Base-by-base conservation (phyloP, 2,113 vertebrate genomes). In the Thalassoma bifasciatum region DNA sequence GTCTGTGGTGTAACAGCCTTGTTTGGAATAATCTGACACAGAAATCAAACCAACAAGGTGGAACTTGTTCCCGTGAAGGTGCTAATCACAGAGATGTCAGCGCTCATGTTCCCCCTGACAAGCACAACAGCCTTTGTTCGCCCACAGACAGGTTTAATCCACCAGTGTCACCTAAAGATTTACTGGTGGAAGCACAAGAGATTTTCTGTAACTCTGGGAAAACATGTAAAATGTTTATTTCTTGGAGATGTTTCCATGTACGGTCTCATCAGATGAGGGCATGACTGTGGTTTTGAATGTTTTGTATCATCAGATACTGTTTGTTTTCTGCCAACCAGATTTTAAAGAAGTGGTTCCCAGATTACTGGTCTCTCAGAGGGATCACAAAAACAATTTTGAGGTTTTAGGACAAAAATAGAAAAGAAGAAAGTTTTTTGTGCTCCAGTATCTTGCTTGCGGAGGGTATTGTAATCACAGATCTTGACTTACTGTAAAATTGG, bases 31-130 rank as follows among this genome's bases (percentile, higher is more conserved):
- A 76, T 69, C 46, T 36, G 23, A 65, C 26, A 12, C 16, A 24
- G 56, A 63, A 78, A 84, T 73, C 47, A 57, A 68, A 51, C 21
- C n/a, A 12, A 17, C 88, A 73, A 24, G 86, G 14, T 51, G 19
- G 23, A 51, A 81, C 88, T 56, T 58, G 84, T 83, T 69, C 30
- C 24, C 17, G 37, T 2, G 8, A 37, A 71, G 44, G 49, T 44
- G 30, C 8, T 66, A 30, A 58, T 46, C 51, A 13, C 9, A 21
- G n/a, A 19, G 54, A 38, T 66, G 68, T 65, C 53, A 0, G 58
- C n/a, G n/a, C 37, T 46, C 1, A 3, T 23, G 23, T 42, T 22
- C 42, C 54, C 23, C 22, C 66, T 56, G 30, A 62, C 38, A 57
- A 26, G 6, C 2, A 24, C 11, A 0, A 21, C 52, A 63, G 19